Percentiles rank a stretch among this genome's conserved stretches.
Evolutionary conservation across 2,113 vertebrate genomes (phyloP).

Genomic region (Sarotherodon lohbergeri): DNA sequence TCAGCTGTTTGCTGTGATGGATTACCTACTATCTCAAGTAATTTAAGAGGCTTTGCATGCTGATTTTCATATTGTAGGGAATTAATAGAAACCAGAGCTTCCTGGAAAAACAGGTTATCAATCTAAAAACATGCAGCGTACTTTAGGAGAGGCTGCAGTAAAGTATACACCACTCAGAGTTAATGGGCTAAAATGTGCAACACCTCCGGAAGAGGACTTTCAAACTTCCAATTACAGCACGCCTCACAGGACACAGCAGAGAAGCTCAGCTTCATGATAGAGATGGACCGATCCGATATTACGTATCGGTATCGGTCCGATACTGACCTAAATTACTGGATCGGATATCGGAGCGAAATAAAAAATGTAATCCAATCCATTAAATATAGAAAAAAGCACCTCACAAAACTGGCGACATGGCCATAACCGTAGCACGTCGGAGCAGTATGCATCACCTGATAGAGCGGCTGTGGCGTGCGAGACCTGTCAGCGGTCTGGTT

Average conservation of each 20-base stretch:
- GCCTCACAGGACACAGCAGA: not conserved
- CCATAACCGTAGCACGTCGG: no score
- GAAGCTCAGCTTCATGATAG: not conserved
- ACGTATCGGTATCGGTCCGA: no score
- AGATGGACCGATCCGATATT: no score
- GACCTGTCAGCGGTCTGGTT: no score
- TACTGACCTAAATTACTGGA: no score
- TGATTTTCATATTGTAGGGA: not conserved
- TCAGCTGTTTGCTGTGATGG: not conserved
- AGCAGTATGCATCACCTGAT: no score
- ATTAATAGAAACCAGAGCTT: not conserved
- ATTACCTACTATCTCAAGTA: not conserved
- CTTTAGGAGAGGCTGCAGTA: not conserved
- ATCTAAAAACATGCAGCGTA: not conserved
- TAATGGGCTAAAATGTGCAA: slow-evolving; percentile 7
- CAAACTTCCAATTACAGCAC: not conserved
- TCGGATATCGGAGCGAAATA: no score
- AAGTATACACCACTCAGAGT: not conserved
- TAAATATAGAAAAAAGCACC: no score
- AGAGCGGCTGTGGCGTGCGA: no score
- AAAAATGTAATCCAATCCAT: no score
- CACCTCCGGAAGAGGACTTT: not conserved
- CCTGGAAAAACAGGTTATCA: not conserved
- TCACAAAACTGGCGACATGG: no score
- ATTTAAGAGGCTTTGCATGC: not conserved